A percentile compares a stretch with the other conserved stretches of the same genome.
Evolutionary conservation across 2,797 vertebrate genomes (phyloP).

Genomic region (Lepidocolaptes lacrymiger): DNA sequence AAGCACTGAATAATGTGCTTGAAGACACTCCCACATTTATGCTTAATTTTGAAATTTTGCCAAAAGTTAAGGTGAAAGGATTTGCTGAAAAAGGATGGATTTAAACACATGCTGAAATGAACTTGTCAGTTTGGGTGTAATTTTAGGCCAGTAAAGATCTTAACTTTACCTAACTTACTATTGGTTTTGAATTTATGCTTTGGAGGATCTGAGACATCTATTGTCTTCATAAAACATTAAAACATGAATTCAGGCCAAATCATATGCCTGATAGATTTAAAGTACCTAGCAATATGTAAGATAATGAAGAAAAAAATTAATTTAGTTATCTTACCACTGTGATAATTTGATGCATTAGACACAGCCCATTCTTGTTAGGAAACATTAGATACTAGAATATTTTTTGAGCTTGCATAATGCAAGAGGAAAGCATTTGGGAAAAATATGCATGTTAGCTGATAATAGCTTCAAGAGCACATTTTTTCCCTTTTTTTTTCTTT

Average conservation of each 20-base stretch:
- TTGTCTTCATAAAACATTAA: not conserved
- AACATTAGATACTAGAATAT: not conserved
- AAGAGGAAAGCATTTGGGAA: not conserved
- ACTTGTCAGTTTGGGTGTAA: not conserved
- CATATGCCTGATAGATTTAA: not conserved
- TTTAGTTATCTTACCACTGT: not conserved
- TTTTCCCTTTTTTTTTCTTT: fast-evolving
- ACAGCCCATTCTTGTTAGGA: not conserved
- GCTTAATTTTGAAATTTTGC: not conserved
- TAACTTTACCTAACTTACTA: not conserved
- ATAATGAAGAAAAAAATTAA: not conserved
- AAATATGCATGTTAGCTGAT: not conserved
- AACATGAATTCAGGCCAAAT: not conserved
- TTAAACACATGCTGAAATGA: not conserved
- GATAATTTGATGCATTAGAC: not conserved
- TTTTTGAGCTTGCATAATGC: not conserved
- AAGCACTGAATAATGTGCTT: not conserved
- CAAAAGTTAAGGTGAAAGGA: not conserved
- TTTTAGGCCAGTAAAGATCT: not conserved
- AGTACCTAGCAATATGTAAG: not conserved
- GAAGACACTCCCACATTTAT: not conserved
- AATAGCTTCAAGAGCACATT: not conserved
- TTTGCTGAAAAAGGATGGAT: not conserved
- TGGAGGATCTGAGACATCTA: not conserved
- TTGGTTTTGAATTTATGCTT: not conserved